phyloP scores from a whole-genome alignment of 1,140 invertebrate species.

The Zaprionus kolodkinae region DNA sequence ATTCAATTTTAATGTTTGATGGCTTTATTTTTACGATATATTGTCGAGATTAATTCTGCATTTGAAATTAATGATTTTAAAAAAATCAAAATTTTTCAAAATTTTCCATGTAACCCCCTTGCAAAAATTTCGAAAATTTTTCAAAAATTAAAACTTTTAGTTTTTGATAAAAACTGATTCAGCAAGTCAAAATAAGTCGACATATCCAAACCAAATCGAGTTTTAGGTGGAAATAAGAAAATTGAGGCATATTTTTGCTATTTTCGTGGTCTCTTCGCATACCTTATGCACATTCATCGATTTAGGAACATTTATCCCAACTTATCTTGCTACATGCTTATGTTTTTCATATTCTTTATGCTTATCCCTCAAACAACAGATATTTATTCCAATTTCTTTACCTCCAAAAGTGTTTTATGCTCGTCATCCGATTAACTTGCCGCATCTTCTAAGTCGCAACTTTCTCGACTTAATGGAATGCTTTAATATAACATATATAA shows the following conservation, averaged over 20 bases:
- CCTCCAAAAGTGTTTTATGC: constrained; percentile 8
- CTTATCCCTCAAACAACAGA: background rate
- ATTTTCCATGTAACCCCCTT: no score
- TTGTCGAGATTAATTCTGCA: background rate
- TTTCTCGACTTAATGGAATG: background rate
- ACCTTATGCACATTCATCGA: background rate
- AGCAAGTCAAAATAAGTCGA: background rate
- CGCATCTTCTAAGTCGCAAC: background rate
- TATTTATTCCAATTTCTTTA: background rate
- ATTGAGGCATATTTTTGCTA: background rate
- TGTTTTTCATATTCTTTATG: background rate
- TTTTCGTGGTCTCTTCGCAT: background rate
- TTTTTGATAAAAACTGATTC: background rate
- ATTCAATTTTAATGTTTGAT: background rate
- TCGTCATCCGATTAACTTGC: constrained; percentile 11
- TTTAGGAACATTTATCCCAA: background rate
- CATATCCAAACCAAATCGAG: background rate
- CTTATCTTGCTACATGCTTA: background rate
- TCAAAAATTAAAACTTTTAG: background rate
- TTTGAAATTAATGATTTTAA: background rate
- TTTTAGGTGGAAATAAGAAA: background rate
- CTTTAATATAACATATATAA: background rate
- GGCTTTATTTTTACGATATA: background rate
- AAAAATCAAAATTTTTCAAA: background rate
- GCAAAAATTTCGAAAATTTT: no score